Evolutionary conservation across 2,888 invertebrate genomes (phyloP).

Genomic region (Tiliacea citrago): DNA sequence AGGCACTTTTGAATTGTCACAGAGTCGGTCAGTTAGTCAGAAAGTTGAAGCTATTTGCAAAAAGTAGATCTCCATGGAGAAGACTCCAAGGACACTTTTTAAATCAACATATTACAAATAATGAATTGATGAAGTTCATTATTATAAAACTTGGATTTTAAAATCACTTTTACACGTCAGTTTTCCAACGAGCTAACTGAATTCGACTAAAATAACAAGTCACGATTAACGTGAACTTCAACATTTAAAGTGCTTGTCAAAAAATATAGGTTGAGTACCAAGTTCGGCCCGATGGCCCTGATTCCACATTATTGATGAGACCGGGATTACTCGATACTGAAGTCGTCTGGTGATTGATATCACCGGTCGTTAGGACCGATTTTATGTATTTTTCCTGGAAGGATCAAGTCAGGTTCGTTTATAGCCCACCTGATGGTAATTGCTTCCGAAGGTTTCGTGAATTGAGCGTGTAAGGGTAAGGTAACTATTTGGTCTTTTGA

Average conservation of each 20-base stretch:
- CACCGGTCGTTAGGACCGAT: constrained; percentile 64
- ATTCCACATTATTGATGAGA: constrained; percentile 71
- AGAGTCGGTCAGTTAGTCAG: too few relatives aligned
- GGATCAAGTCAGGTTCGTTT: constrained; percentile 63
- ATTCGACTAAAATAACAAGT: neutral
- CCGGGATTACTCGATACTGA: constrained; percentile 62
- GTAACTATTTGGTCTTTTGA: constrained; percentile 33
- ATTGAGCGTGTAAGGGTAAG: constrained; percentile 13
- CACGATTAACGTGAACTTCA: constrained; percentile 9
- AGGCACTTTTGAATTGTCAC: too few relatives aligned
- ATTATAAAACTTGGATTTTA: neutral
- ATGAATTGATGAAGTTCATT: too few relatives aligned
- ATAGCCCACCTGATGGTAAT: constrained; percentile 62
- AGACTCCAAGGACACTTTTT: too few relatives aligned
- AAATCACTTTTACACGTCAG: neutral
- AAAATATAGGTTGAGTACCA: constrained; percentile 44
- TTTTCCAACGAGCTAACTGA: neutral
- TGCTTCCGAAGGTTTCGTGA: constrained; percentile 56
- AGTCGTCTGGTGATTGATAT: constrained; percentile 69
- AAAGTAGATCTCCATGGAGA: too few relatives aligned
- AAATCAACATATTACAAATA: too few relatives aligned
- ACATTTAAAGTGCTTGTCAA: constrained; percentile 45
- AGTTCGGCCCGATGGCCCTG: constrained; percentile 57
- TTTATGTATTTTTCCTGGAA: constrained; percentile 66
- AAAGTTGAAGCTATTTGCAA: too few relatives aligned